Base-by-base conservation (phyloP, 2,888 invertebrate species). In the Eupithecia exiguata region DNA sequence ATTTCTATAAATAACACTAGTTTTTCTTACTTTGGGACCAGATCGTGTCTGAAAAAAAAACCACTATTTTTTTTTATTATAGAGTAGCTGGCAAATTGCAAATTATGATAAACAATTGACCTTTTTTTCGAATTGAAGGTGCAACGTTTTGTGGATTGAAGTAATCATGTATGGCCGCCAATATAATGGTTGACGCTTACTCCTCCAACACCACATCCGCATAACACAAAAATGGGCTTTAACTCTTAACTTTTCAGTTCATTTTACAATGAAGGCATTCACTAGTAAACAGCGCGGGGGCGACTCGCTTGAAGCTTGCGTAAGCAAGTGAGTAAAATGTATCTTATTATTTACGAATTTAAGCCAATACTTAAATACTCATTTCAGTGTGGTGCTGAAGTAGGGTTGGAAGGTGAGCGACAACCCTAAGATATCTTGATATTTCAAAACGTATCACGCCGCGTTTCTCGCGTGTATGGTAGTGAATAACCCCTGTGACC, bases 401-500 rank as follows among this genome's bases (percentile, higher is more conserved):
- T 46, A 6, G 18, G 46, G 18, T 18, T 46, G 46, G 7, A 46
- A 3, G 5, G 5, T 46, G 46, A 40, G 40, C 40, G 40, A 40
- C 40, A 40, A n/a, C n/a, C 18, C 46, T 46, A 18, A 49, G 9
- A n/a, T 49, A n/a, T 49, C 49, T n/a, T 49, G n/a, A 3, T 10
- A n/a, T 7, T 49, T 49, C 14, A 49, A 49, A 49, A 53, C 49
- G 49, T 53, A 36, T 35, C 36, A 36, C 63, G n/a, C 30, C 35
- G 63, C 36, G 63, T 36, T 35, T 36, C 16, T 36, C 35, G 63
- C 63, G 63, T 53, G 36, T 68, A 68, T 35, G 40, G 30, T 36
- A 35, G 18, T 36, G 35, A 36, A 63, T 74, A 62, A 75, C 63
- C 77, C 75, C 66, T 49, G 71, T 82, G 82, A 82, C 82, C 82